Evolutionary conservation across 2,888 invertebrate genomes (phyloP).

Genomic region (Eugnorisma glareosa): DNA sequence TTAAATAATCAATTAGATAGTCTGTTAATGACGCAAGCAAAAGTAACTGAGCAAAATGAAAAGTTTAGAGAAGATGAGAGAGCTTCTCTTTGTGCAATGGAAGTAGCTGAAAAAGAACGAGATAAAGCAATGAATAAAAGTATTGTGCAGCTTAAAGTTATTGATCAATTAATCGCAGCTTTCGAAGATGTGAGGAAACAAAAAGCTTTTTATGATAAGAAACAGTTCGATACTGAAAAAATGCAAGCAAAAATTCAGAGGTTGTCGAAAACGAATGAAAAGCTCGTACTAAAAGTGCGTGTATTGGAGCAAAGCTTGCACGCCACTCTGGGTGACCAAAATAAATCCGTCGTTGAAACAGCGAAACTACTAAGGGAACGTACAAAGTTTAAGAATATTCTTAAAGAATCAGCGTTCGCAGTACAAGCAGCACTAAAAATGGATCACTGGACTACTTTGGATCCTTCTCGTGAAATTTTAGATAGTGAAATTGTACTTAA

Average conservation of each 20-base stretch:
- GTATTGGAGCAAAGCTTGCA: conserved; percentile 91
- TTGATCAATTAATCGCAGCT: conserved; percentile 91
- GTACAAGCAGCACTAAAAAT: conserved; percentile 91
- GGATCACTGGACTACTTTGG: conserved; percentile 82
- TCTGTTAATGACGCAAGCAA: conserved; percentile 92
- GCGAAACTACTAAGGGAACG: conserved; percentile 89
- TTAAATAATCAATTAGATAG: conserved; percentile 94
- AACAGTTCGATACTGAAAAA: conserved; percentile 80
- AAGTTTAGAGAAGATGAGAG: conserved; percentile 91
- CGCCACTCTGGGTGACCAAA: conserved; percentile 86
- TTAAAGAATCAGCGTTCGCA: conserved; percentile 91
- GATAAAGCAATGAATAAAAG: conserved; percentile 91
- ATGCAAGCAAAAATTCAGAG: conserved; percentile 81
- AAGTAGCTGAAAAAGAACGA: conserved; percentile 91
- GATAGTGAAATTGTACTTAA: conserved; percentile 88
- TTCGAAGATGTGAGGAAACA: conserved; percentile 89
- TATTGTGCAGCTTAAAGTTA: conserved; percentile 92
- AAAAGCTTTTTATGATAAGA: conserved; percentile 84
- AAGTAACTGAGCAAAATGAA: conserved; percentile 91
- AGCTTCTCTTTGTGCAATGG: conserved; percentile 88
- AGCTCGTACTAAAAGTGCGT: conserved; percentile 84
- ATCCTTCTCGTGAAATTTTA: conserved; percentile 83
- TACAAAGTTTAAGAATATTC: conserved; percentile 89
- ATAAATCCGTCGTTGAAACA: conserved; percentile 84
- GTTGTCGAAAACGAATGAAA: conserved; percentile 85